A percentile compares a stretch with the other conserved stretches of the same genome.
Conservation (phyloP, 1,140 invertebrate genomes). For the Cotesia vestalis region DNA sequence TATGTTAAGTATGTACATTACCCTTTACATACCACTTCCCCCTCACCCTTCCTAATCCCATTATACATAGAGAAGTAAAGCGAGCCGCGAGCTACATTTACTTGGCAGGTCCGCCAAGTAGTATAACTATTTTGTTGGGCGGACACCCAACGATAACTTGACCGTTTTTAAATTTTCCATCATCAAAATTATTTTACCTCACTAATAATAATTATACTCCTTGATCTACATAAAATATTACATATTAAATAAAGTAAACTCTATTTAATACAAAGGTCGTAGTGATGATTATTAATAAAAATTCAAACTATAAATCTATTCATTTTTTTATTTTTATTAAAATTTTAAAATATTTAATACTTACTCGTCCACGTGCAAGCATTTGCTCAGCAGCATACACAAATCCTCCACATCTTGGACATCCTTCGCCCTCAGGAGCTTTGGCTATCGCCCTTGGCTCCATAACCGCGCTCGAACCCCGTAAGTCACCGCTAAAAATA, state of each 20-base stretch:
- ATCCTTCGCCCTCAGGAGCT: constrained; percentile 86
- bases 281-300: neutral
- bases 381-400: constrained; percentile 95
- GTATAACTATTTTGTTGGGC: constrained; percentile 26
- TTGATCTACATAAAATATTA: neutral
- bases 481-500: constrained; percentile 48
- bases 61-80: neutral
- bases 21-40: neutral
- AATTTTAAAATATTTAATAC: constrained; percentile 49
- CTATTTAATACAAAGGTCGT: neutral
- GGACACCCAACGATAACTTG: constrained; percentile 28
- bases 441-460: constrained; percentile 81
- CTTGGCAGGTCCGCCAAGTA: constrained; percentile 33
- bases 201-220: neutral
- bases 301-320: neutral
- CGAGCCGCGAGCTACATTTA: neutral
- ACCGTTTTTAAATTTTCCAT: constrained; percentile 31
- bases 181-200: constrained; percentile 25
- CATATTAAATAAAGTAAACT: neutral
- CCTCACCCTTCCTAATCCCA: too few relatives aligned
- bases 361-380: constrained; percentile 88
- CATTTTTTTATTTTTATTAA: constrained; percentile 11
- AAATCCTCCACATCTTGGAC: constrained; percentile 88
- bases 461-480: constrained; percentile 68
- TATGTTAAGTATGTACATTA: constrained; percentile 13